phyloP scores from a whole-genome alignment of 2,888 invertebrate genomes.

The Lycocerus yunnanus region DNA sequence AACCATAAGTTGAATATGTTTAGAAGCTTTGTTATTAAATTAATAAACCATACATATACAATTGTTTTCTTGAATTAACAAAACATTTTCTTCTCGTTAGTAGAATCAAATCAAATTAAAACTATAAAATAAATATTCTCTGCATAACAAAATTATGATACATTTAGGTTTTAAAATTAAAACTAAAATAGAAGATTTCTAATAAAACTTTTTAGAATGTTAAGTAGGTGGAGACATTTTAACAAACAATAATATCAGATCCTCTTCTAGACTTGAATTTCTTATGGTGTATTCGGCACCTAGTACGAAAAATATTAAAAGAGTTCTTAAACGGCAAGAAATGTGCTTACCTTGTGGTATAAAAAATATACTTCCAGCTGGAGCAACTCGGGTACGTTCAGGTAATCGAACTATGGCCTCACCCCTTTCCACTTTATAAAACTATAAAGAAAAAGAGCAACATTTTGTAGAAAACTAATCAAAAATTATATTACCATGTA shows the following conservation, averaged over 20 bases:
- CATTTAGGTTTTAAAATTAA: not conserved
- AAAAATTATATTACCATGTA: not conserved
- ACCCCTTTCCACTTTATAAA: not conserved
- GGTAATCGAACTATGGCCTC: not conserved
- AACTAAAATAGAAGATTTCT: not conserved
- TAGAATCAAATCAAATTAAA: not conserved
- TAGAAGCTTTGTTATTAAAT: not conserved
- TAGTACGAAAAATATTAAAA: not conserved
- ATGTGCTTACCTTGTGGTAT: slow-evolving; percentile 3
- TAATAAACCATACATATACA: not conserved
- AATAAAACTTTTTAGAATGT: slow-evolving; percentile 37
- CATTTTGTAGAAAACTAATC: not conserved
- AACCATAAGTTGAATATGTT: not conserved
- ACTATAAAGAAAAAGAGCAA: not conserved
- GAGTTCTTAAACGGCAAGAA: not conserved
- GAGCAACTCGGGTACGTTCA: not conserved
- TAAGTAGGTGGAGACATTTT: slow-evolving; percentile 22
- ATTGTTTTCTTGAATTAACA: not conserved
- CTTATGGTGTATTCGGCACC: slow-evolving; percentile 4
- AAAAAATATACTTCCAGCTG: not conserved
- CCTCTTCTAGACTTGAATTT: not conserved
- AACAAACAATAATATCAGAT: not conserved
- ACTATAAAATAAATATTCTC: not conserved
- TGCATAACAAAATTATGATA: not conserved
- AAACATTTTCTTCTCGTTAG: not conserved